Conservation (phyloP, 1,140 invertebrate species). For the Sycobia sp. region DNA sequence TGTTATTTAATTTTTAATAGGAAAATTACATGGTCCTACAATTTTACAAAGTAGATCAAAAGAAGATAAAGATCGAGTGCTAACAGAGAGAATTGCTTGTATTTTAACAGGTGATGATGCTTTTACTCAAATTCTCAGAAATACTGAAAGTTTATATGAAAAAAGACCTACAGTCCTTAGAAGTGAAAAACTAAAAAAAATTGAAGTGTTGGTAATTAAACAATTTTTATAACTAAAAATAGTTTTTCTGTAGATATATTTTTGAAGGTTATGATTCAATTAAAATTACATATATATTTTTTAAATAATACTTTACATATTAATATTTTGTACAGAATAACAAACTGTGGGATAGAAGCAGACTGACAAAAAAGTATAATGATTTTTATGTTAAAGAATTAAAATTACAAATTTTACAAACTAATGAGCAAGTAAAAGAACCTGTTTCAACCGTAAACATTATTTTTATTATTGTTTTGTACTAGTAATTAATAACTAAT, state of each 20-base stretch:
- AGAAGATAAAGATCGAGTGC: conserved; percentile 56
- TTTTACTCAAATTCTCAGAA: conserved; percentile 42
- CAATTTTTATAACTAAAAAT: neutral
- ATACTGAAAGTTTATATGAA: conserved; percentile 2
- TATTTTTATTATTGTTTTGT: neutral
- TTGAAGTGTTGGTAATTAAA: conserved; percentile 36
- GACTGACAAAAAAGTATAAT: conserved; percentile 32
- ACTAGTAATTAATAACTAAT: neutral
- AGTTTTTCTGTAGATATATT: neutral
- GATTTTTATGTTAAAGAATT: conserved; percentile 45
- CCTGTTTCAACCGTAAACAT: conserved; percentile 1
- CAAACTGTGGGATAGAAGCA: conserved; percentile 46
- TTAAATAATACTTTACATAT: neutral
- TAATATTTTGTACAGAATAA: conserved; percentile 41
- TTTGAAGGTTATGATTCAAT: neutral
- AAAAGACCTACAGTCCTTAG: conserved; percentile 34
- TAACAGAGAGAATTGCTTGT: conserved; percentile 60
- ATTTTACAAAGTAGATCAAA: conserved; percentile 54
- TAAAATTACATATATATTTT: neutral
- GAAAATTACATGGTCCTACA: conserved; percentile 44
- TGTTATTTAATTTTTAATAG: conserved; percentile 37
- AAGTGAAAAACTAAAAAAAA: conserved; percentile 40
- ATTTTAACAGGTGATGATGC: conserved; percentile 52
- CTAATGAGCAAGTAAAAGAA: neutral
- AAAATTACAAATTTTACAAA: conserved; percentile 24